Base-by-base conservation (phyloP, 2,113 vertebrate genomes). In the Onychostruthus taczanowskii region DNA sequence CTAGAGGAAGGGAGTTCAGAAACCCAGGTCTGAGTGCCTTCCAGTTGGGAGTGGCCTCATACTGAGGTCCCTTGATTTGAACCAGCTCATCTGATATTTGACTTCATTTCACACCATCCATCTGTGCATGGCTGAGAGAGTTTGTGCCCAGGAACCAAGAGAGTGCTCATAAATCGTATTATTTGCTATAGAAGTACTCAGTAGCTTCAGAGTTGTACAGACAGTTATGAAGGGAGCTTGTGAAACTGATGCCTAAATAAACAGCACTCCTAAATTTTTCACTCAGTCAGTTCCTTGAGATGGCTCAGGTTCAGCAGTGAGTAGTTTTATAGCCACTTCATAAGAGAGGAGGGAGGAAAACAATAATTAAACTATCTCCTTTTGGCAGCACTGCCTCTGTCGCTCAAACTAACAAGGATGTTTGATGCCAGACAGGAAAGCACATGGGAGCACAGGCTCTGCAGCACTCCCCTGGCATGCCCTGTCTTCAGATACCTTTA, bases 341-440 rank as follows among this genome's bases (percentile, higher is more conserved):
- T 89, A 80, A 80, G 55, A 73, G 67, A 93, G 68, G 43, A 89
- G 43, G 27, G 83, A 94, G 73, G 69, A 39, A 95, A 94, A 84
- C 47, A 75, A 90, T 81, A 95, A 97, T 96, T 96, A 90, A 94
- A 94, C 83, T 52, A 94, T 92, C 94, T 94, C 72, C 64, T 96
- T 90, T 84, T 95, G 95, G 92, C 96, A 93, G 61, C 0, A 0
- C 49, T 64, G 68, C 20, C 39, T 47, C 47, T 49, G 93, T 88
- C 31, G 0, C 72, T 95, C 92, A 91, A 67, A 49, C 49, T 96
- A 93, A 90, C 7, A 20, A 93, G 80, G 24, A 58, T 61, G 7
- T 58, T 86, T 91, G 41, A 47, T 89, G 92, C 85, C 93, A 96
- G 77, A 83, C 0, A 19, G 68, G 72, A 94, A 94, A 61, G 76